Percentiles rank a stretch among this genome's conserved stretches.
Conservation (phyloP, 1,140 invertebrate species). For the Periplaneta americana region DNA sequence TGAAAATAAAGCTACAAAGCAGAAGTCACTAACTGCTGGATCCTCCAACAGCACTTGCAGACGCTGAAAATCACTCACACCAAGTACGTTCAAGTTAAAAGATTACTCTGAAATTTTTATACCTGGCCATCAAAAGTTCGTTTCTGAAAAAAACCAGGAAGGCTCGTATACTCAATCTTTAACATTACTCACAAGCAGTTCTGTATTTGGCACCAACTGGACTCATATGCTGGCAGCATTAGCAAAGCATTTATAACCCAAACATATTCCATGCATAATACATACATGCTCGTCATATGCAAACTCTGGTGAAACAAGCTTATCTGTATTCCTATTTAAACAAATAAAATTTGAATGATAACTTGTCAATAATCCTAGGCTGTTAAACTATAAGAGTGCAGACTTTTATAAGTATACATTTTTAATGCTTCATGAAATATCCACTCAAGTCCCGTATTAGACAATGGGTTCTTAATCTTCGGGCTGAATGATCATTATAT, state of each 20-base stretch:
- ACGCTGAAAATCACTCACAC: neutral
- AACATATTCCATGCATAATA: neutral
- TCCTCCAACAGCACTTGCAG: neutral
- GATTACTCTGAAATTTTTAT: neutral
- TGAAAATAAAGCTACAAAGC: neutral
- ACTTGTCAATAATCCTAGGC: too few species aligned
- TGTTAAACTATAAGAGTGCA: too few species aligned
- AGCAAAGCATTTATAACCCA: neutral
- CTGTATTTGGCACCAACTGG: neutral
- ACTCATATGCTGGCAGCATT: neutral
- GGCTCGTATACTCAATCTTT: neutral
- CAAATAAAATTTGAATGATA: too few species aligned
- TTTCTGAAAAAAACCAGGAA: neutral
- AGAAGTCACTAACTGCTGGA: too few species aligned
- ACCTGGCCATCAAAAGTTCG: neutral
- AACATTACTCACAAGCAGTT: neutral
- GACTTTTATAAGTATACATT: too few species aligned
- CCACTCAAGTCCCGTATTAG: too few species aligned
- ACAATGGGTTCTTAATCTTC: too few species aligned
- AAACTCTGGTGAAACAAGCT: neutral
- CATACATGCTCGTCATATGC: neutral
- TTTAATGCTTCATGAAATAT: too few species aligned
- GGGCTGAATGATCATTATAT: too few species aligned
- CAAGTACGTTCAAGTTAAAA: neutral
- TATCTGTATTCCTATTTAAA: too few species aligned